These are phyloP conservation scores for Malurus splendens DNA, from an alignment of 2,797 vertebrate species.

Conservation along the genomic window DNA sequence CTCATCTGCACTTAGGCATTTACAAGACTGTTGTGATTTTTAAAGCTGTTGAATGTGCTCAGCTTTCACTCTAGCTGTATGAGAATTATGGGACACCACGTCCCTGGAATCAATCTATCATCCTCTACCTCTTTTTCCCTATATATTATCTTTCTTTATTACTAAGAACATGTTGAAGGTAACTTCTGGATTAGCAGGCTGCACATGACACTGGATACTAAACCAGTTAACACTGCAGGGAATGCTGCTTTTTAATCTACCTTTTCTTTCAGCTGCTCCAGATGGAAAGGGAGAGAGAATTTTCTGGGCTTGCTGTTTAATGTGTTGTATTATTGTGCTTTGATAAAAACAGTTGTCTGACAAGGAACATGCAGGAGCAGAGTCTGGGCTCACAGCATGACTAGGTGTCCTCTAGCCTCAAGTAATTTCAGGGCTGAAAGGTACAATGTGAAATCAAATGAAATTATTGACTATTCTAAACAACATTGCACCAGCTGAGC, in stretches of 20 bases:
- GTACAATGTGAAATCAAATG: not conserved
- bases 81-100: not conserved
- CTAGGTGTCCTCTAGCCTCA: not conserved
- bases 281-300: not conserved
- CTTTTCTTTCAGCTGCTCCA: slow-evolving; percentile 25
- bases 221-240: not conserved
- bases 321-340: not conserved
- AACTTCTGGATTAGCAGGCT: slow-evolving; percentile 26
- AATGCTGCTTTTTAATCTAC: not conserved
- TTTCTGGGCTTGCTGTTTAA: not conserved
- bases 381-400: not conserved
- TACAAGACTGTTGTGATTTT: not conserved
- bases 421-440: not conserved
- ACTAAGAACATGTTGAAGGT: slow-evolving; percentile 20
- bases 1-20: not conserved
- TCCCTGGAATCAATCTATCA: not conserved
- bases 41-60: not conserved
- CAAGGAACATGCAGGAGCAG: not conserved
- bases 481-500: not conserved
- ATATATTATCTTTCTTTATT: not conserved
- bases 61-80: not conserved
- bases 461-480: not conserved
- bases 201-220: slow-evolving; percentile 1
- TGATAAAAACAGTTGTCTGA: not conserved
- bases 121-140: not conserved